phyloP scores from a whole-genome alignment of 1,140 invertebrate genomes.

The Cydia splendana region DNA sequence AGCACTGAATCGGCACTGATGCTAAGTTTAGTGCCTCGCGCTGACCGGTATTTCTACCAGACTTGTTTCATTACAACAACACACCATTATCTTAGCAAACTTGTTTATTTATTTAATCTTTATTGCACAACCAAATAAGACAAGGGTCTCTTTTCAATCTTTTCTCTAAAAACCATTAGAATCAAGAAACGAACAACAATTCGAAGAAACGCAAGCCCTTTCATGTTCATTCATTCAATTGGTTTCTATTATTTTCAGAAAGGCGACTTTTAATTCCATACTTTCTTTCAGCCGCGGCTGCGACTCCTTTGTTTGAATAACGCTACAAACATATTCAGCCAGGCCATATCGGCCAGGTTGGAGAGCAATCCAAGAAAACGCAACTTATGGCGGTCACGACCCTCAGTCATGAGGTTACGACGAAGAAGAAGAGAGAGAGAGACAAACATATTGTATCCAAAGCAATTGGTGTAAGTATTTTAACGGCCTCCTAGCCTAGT shows the following conservation, averaged over 20 bases:
- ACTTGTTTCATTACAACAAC: neutral
- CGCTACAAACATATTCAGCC: neutral
- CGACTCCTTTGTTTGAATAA: constrained; percentile 14
- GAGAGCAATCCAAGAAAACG: too few relatives aligned
- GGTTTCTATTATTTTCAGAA: constrained; percentile 23
- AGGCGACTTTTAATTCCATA: constrained; percentile 30
- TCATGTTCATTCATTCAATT: constrained; percentile 8
- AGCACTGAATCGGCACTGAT: constrained; percentile 18
- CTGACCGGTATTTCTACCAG: constrained; percentile 12
- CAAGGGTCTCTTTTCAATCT: neutral
- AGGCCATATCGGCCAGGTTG: too few relatives aligned
- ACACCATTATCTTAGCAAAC: neutral
- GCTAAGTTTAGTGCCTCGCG: constrained; percentile 17
- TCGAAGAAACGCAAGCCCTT: neutral
- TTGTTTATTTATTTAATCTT: neutral
- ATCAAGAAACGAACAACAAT: neutral
- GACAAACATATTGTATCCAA: neutral
- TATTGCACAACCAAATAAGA: too few relatives aligned
- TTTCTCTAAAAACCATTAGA: neutral
- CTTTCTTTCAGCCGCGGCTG: neutral
- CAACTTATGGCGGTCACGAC: too few relatives aligned
- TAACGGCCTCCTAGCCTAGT: too few relatives aligned
- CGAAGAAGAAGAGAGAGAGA: too few relatives aligned
- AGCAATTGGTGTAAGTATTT: constrained; percentile 9
- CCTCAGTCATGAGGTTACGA: too few relatives aligned